phyloP scores from a whole-genome alignment of 2,797 vertebrate species.

The Parotocinclus haroldoi region DNA sequence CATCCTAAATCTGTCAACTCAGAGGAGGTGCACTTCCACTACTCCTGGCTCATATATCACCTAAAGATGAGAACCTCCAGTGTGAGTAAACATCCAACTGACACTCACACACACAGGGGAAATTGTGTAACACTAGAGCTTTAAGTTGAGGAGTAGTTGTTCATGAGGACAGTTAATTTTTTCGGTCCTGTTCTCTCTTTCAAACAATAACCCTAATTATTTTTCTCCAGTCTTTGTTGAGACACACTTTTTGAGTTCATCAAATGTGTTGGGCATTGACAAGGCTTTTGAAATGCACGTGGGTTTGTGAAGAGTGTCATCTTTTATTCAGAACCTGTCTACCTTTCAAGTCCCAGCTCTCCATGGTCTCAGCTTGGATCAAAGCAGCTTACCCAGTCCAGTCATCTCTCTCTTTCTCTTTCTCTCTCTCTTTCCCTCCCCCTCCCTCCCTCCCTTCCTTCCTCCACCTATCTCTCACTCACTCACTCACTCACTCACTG shows the following conservation, averaged over 20 bases:
- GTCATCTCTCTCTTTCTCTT: too few species aligned
- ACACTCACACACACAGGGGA: conserved; percentile 9
- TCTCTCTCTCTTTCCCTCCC: conserved; percentile 4
- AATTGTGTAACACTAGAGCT: background rate
- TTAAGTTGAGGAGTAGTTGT: too few species aligned
- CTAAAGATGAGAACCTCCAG: conserved; percentile 97
- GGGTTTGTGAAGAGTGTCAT: conserved; percentile 27
- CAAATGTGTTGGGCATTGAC: background rate
- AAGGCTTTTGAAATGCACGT: conserved; percentile 1
- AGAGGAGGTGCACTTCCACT: conserved; percentile 87
- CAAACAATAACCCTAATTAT: conserved; percentile 3
- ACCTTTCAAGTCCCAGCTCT: conserved; percentile 28
- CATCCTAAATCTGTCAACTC: conserved; percentile 97
- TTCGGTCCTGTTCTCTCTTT: background rate
- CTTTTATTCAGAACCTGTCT: conserved; percentile 45
- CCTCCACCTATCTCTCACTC: too few species aligned
- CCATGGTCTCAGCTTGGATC: too few species aligned
- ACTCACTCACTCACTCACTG: too few species aligned
- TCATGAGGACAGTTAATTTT: background rate
- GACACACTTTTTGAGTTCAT: background rate
- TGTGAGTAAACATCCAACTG: conserved; percentile 66
- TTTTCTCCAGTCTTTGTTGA: background rate
- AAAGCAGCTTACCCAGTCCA: conserved; percentile 59
- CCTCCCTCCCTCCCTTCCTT: background rate
- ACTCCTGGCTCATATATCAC: conserved; percentile 96